These are phyloP conservation scores for Drosophila affinis DNA, from an alignment of 2,888 invertebrate species.

Conservation along the genomic window DNA sequence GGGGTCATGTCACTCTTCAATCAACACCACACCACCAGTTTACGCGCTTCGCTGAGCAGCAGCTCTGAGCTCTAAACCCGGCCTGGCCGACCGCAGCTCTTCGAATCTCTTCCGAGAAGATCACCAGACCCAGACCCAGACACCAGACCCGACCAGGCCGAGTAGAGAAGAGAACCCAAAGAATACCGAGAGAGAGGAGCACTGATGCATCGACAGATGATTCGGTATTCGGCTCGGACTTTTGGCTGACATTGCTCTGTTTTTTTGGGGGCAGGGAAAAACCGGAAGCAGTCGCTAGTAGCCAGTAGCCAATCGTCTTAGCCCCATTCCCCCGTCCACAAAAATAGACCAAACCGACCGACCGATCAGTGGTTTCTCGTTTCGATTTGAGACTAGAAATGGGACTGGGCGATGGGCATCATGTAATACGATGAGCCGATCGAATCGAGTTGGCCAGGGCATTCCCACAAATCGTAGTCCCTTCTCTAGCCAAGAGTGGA, in stretches of 20 bases:
- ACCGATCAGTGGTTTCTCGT: background rate
- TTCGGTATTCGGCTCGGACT: conserved; percentile 13
- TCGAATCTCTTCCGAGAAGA: background rate
- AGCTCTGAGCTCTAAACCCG: background rate
- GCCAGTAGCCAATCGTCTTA: conserved; percentile 23
- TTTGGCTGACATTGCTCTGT: conserved; percentile 15
- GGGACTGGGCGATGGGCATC: no score
- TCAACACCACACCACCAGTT: conserved; percentile 24
- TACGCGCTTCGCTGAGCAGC: conserved; percentile 31
- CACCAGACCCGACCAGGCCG: background rate
- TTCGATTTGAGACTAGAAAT: background rate
- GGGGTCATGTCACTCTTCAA: conserved; percentile 34
- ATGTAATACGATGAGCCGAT: no score
- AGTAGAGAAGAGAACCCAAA: conserved; percentile 1
- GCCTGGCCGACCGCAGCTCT: conserved; percentile 32
- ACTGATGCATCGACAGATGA: conserved; percentile 29
- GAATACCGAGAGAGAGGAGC: background rate
- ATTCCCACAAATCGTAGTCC: no score
- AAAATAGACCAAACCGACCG: background rate
- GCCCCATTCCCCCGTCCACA: background rate
- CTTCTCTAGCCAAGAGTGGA: background rate
- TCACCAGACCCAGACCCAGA: background rate
- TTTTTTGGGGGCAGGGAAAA: conserved; percentile 53
- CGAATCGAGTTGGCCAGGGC: no score
- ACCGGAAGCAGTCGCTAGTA: conserved; percentile 59